phyloP scores from a whole-genome alignment of 2,888 invertebrate genomes.

The Plebejus argus region DNA sequence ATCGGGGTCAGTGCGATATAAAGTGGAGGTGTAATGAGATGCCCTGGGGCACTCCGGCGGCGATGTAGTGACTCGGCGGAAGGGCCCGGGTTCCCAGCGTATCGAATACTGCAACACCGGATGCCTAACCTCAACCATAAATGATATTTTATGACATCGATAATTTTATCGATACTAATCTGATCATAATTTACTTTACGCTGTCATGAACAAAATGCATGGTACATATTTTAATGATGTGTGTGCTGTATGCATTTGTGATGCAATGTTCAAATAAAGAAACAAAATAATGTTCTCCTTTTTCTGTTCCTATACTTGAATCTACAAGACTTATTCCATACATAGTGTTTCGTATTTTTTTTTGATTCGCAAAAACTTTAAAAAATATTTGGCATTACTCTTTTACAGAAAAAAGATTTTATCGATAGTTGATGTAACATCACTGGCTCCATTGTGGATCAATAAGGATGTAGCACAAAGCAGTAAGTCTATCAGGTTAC shows the following conservation, averaged over 20 bases:
- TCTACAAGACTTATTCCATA: not conserved
- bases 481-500: conserved; percentile 73
- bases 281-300: not conserved
- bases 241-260: not conserved
- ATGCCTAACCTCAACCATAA: conserved; percentile 52
- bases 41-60: conserved; percentile 45
- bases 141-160: conserved; percentile 38
- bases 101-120: conserved; percentile 75
- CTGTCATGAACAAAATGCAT: not conserved
- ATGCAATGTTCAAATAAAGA: not conserved
- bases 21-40: conserved; percentile 57
- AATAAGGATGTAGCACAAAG: conserved; percentile 62
- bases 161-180: conserved; percentile 35
- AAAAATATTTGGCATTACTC: too few relatives aligned
- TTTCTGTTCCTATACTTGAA: not conserved
- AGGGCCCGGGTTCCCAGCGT: conserved; percentile 74
- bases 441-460: conserved; percentile 35
- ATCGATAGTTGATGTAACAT: conserved; percentile 36
- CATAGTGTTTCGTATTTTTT: not conserved
- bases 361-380: not conserved
- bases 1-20: conserved; percentile 64
- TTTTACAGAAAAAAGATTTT: conserved; percentile 25
- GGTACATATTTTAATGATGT: not conserved
- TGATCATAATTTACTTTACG: not conserved
- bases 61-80: conserved; percentile 58